Evolutionary conservation across 2,888 invertebrate species (phyloP).

Genomic region (Erebia palarica): DNA sequence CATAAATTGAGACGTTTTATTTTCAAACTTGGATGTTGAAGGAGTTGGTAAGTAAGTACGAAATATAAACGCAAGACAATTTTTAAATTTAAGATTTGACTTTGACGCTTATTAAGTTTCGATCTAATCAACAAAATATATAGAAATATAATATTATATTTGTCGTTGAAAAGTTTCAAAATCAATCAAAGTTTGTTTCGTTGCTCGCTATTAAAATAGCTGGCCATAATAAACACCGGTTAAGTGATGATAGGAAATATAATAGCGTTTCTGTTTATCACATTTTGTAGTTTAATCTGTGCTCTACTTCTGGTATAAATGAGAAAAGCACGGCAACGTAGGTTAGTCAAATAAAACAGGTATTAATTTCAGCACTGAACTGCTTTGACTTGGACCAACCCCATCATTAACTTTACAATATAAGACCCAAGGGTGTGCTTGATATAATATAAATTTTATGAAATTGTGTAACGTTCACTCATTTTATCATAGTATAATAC

Average conservation of each 20-base stretch:
- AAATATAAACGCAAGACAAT: not conserved
- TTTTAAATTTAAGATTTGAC: not conserved
- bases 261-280: no score
- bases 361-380: not conserved
- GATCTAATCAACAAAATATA: no score
- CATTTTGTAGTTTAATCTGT: no score
- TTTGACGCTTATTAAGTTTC: no score
- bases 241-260: no score
- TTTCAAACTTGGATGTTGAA: not conserved
- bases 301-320: no score
- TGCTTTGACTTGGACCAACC: not conserved
- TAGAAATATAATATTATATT: no score
- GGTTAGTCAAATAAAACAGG: not conserved
- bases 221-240: no score
- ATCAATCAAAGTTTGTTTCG: no score
- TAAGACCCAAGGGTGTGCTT: not conserved
- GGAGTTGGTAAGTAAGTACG: not conserved
- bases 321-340: no score
- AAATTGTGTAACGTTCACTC: not conserved
- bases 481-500: not conserved
- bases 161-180: no score
- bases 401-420: conserved; percentile 1
- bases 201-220: no score
- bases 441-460: not conserved
- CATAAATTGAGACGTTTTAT: not conserved